Conservation (phyloP, 2,888 invertebrate species). For the Machimus rusticus region DNA sequence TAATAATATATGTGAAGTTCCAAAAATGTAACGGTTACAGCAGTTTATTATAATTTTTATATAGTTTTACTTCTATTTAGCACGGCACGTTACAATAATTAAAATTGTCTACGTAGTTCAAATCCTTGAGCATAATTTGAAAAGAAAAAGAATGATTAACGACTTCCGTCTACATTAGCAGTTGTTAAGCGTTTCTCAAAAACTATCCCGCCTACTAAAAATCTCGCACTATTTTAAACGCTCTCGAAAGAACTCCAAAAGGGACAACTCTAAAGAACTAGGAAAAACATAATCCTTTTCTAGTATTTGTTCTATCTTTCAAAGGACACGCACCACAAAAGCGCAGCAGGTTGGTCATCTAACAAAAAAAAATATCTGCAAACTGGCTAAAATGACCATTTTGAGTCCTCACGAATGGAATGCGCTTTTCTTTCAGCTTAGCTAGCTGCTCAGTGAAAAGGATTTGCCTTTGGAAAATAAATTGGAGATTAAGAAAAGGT, state of each 20-base stretch:
- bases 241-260: not conserved
- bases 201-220: not conserved
- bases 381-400: not conserved
- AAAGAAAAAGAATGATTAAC: not conserved
- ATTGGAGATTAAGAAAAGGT: not conserved
- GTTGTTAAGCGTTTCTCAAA: not conserved
- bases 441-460: not conserved
- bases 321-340: not conserved
- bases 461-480: not conserved
- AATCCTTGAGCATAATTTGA: no score
- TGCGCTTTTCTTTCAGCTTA: not conserved
- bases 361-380: not conserved
- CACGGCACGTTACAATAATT: no score
- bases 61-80: no score
- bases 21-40: no score
- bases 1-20: no score
- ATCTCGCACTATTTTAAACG: not conserved
- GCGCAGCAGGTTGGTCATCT: not conserved
- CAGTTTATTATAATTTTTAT: no score
- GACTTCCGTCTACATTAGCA: not conserved
- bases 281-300: not conserved
- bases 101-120: no score
- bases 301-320: not conserved
- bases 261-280: not conserved
- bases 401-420: not conserved